A percentile compares a stretch with the other conserved stretches of the same genome.
phyloP scores from a whole-genome alignment of 1,140 invertebrate species.

The Gerris buenoi region DNA sequence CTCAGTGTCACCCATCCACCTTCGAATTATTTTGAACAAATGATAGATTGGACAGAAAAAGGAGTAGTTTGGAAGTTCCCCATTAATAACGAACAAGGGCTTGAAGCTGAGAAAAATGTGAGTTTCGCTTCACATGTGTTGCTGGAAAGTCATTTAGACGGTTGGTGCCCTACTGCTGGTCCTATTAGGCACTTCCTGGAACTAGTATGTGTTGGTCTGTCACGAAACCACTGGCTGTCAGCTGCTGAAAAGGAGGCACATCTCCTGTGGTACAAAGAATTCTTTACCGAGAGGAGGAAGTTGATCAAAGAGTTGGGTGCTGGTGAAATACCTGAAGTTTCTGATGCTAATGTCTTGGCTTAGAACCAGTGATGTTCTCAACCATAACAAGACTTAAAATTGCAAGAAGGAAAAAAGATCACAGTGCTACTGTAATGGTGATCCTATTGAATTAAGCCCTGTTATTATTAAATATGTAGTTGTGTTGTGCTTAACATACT shows the following conservation, averaged over 20 bases:
- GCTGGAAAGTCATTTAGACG: constrained; percentile 65
- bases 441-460: too few relatives aligned
- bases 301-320: constrained; percentile 50
- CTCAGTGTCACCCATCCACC: constrained; percentile 51
- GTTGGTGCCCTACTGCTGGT: constrained; percentile 75
- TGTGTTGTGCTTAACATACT: too few relatives aligned
- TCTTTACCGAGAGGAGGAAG: constrained; percentile 67
- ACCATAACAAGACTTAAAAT: too few relatives aligned
- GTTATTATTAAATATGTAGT: too few relatives aligned
- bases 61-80: constrained; percentile 95
- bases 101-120: constrained; percentile 60
- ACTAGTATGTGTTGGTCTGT: constrained; percentile 79
- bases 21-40: constrained; percentile 78
- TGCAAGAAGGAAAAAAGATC: too few relatives aligned
- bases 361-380: too few relatives aligned
- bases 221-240: constrained; percentile 83
- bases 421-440: too few relatives aligned
- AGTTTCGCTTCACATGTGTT: constrained; percentile 89
- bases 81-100: constrained; percentile 90
- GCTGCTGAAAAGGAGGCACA: constrained; percentile 64
- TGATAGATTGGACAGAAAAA: constrained; percentile 85
- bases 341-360: too few relatives aligned
- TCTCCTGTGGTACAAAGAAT: constrained; percentile 82
- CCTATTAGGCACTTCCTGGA: constrained; percentile 95
- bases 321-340: constrained; percentile 15